Conservation (phyloP, 2,113 vertebrate genomes). For the Catharus bicknelli region DNA sequence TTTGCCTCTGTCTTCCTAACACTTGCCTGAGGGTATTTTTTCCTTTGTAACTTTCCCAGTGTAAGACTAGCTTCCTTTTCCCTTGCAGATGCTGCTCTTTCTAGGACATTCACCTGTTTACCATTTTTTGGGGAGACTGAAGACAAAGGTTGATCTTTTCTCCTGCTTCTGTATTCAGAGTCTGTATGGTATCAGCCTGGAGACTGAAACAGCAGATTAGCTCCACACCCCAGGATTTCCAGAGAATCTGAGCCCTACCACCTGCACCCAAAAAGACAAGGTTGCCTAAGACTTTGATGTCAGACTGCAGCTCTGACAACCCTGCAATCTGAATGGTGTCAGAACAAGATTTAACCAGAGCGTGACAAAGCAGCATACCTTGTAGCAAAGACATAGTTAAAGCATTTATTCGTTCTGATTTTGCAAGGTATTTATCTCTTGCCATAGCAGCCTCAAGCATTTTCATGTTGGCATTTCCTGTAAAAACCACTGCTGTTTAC, state of each 20-base stretch:
- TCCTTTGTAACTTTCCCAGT: background rate
- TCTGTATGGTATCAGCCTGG: background rate
- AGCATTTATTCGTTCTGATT: background rate
- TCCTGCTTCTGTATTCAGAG: background rate
- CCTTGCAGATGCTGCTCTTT: background rate
- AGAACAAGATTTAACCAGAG: background rate
- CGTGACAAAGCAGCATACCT: background rate
- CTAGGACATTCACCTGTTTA: background rate
- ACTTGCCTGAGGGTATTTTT: background rate
- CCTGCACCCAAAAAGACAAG: background rate
- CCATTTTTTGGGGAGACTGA: background rate
- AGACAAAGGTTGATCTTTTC: background rate
- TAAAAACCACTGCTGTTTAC: background rate
- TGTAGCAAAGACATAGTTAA: background rate
- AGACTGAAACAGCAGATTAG: background rate
- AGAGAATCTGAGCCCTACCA: background rate
- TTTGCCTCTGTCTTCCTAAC: background rate
- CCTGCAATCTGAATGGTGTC: background rate
- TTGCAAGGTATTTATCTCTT: background rate
- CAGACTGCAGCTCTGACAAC: rapidly evolving
- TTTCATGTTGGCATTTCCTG: background rate
- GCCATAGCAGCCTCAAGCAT: background rate
- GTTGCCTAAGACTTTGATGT: background rate
- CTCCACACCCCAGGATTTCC: background rate
- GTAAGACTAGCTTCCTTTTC: background rate